Conservation (phyloP, 2,888 invertebrate species). For the Rhagophthalmus giganteus region DNA sequence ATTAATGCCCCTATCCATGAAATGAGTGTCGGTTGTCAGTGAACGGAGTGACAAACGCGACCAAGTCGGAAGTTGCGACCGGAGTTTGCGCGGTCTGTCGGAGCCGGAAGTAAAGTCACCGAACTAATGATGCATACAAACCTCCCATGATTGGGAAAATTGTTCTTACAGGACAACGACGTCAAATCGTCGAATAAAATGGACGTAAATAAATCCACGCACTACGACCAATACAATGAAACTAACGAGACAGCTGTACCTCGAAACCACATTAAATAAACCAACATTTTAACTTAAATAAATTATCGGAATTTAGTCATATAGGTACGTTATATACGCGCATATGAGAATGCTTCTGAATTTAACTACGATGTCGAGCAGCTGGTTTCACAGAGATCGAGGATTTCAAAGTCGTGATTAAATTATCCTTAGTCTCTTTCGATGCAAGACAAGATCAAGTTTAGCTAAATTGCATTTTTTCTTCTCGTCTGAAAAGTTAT, state of each 20-base stretch:
- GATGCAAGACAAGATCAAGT: constrained; percentile 15
- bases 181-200: constrained; percentile 7
- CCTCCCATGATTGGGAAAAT: constrained; percentile 24
- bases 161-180: constrained; percentile 16
- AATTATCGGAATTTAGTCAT: constrained; percentile 15
- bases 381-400: constrained; percentile 9
- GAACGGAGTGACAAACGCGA: constrained; percentile 47
- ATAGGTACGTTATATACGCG: too few relatives aligned
- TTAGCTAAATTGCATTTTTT: constrained; percentile 9
- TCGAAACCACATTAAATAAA: constrained; percentile 15
- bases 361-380: constrained; percentile 17
- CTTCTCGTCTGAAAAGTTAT: constrained; percentile 3
- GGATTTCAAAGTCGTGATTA: constrained; percentile 20
- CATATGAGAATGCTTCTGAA: constrained; percentile 14
- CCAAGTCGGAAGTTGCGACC: constrained; percentile 46
- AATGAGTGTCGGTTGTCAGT: constrained; percentile 23
- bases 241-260: constrained; percentile 24
- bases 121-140: constrained; percentile 36
- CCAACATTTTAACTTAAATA: constrained; percentile 23
- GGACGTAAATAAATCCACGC: too few relatives aligned
- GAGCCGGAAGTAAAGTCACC: constrained; percentile 45
- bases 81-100: constrained; percentile 47
- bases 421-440: constrained; percentile 17
- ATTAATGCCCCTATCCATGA: constrained; percentile 27
- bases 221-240: too few relatives aligned